Conservation (phyloP, 23 tunicate genomes). For the Ascidia mentula region DNA sequence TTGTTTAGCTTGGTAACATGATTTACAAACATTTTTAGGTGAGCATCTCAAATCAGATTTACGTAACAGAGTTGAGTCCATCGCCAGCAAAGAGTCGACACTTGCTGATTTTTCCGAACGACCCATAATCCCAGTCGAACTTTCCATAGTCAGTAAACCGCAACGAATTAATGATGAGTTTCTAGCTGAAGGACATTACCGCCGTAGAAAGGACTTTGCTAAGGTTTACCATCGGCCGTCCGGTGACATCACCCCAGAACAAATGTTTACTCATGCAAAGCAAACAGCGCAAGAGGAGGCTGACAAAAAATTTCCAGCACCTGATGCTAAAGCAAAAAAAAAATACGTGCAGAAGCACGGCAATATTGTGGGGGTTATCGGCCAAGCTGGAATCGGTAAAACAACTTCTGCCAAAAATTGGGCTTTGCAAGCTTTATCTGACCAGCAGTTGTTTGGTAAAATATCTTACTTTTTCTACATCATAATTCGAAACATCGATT, state of each 20-base stretch:
- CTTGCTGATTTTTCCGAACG: neutral
- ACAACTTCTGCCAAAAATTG: neutral
- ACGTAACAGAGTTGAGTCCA: neutral
- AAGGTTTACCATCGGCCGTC: neutral
- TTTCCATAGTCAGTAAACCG: neutral
- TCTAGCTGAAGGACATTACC: neutral
- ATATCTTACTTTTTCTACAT: neutral
- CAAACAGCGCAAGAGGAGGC: neutral
- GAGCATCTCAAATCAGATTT: neutral
- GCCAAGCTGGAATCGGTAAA: constrained; percentile 2
- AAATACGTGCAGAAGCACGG: neutral
- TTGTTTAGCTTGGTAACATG: too few species aligned
- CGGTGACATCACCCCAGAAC: neutral
- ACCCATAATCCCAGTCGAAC: neutral
- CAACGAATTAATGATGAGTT: neutral
- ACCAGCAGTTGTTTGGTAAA: neutral
- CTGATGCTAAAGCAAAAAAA: neutral
- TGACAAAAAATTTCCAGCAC: neutral
- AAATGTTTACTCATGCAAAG: neutral
- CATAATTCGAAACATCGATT: neutral
- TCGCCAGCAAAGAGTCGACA: neutral
- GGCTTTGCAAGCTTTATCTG: neutral
- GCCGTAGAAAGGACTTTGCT: neutral
- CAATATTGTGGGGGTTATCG: neutral
- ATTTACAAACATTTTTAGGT: too few species aligned